Evolutionary conservation across 2,888 invertebrate species (phyloP).

Genomic region (Heteromyza rotundicornis): DNA sequence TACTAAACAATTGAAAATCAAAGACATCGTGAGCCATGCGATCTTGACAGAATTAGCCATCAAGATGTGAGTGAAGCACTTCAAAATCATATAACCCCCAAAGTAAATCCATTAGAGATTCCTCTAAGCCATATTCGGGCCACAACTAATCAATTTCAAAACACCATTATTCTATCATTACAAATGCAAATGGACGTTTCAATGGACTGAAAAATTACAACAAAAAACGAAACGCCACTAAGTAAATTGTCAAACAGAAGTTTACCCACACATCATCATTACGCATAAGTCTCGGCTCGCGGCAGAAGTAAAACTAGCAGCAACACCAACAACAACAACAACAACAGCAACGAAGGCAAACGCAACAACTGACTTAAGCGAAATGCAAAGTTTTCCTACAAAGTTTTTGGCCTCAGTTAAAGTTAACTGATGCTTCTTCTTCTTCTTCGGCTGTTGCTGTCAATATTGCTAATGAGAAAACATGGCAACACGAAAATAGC

Average conservation of each 20-base stretch:
- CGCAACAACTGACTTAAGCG: too few relatives aligned
- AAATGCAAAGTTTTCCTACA: too few relatives aligned
- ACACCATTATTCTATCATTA: neutral
- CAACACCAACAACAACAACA: neutral
- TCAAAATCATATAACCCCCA: too few relatives aligned
- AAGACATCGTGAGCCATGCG: too few relatives aligned
- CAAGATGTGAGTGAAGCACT: too few relatives aligned
- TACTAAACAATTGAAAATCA: too few relatives aligned
- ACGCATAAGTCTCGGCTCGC: neutral
- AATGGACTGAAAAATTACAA: neutral
- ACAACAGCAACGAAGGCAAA: neutral
- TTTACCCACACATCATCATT: neutral
- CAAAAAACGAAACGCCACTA: neutral
- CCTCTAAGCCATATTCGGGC: neutral
- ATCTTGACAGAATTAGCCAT: too few relatives aligned
- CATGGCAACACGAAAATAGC: neutral
- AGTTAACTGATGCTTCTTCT: too few relatives aligned
- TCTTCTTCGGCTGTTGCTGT: too few relatives aligned
- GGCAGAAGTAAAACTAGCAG: neutral
- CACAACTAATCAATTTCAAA: neutral
- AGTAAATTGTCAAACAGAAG: neutral
- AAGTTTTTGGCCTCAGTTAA: too few relatives aligned
- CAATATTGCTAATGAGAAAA: neutral
- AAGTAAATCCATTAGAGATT: too few relatives aligned
- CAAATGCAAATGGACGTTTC: too few relatives aligned